Conservation (phyloP, 2,113 vertebrate species). For the Tenrec ecaudatus region DNA sequence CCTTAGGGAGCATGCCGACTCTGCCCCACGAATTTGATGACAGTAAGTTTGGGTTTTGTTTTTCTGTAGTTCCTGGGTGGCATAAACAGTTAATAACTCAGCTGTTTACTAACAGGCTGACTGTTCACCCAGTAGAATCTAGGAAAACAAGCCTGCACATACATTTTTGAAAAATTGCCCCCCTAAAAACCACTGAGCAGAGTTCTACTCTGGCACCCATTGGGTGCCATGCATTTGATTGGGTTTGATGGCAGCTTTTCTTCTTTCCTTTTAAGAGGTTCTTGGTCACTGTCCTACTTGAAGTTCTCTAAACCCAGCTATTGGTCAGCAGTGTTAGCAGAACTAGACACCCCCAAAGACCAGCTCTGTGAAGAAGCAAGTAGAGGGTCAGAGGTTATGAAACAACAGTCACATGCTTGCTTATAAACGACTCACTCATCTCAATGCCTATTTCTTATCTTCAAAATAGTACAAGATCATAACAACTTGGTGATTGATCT, state of each 20-base stretch:
- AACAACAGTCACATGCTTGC: not conserved
- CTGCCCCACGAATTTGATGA: no score
- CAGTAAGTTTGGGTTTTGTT: no score
- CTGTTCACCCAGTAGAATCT: not conserved
- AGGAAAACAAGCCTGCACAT: not conserved
- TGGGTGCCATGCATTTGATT: not conserved
- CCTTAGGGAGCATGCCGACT: no score
- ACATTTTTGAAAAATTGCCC: not conserved
- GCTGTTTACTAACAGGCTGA: not conserved
- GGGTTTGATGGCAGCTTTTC: not conserved
- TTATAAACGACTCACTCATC: not conserved
- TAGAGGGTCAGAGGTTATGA: not conserved
- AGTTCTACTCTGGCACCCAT: not conserved
- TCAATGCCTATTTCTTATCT: not conserved
- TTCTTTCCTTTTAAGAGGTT: not conserved
- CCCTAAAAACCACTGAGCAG: not conserved
- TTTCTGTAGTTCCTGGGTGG: not conserved
- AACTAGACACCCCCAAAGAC: not conserved
- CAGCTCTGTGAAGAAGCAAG: not conserved
- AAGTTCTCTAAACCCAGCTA: not conserved
- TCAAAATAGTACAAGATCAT: not conserved
- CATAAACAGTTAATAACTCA: not conserved
- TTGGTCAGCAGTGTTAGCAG: not conserved
- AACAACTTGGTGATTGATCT: not conserved
- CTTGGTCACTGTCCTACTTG: not conserved